phyloP scores from a whole-genome alignment of 1,140 invertebrate species.

The Magallana angulata region DNA sequence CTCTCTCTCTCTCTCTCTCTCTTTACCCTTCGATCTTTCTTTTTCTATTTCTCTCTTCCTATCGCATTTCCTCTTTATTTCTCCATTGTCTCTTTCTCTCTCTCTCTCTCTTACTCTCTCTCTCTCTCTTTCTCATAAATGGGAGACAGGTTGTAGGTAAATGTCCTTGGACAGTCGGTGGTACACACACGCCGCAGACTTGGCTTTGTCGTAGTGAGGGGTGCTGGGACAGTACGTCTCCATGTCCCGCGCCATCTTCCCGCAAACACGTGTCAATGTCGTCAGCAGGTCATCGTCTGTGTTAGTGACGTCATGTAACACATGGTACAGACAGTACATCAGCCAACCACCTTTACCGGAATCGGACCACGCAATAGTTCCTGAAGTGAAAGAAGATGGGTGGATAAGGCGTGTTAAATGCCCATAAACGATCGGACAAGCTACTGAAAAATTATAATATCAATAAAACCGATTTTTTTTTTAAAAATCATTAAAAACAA shows the following conservation, averaged over 20 bases:
- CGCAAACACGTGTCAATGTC: slow-evolving; percentile 41
- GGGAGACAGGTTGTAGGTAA: slow-evolving; percentile 35
- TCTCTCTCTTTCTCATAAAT: slow-evolving; percentile 2
- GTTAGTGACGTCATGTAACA: slow-evolving; percentile 38
- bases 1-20: too few species aligned
- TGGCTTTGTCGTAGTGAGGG: slow-evolving; percentile 34
- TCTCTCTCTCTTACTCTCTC: background rate
- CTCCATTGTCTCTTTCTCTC: background rate
- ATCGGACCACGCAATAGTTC: slow-evolving; percentile 54
- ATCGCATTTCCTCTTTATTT: background rate
- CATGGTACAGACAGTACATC: slow-evolving; percentile 47
- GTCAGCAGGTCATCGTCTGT: slow-evolving; percentile 40
- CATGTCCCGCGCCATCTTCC: slow-evolving; percentile 49
- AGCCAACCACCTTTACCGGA: slow-evolving; percentile 54
- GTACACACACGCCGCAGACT: slow-evolving; percentile 46
- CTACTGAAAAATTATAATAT: too few species aligned
- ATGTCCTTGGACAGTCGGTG: slow-evolving; percentile 50
- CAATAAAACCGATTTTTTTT: too few species aligned
- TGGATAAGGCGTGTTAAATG: too few species aligned
- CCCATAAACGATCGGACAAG: too few species aligned
- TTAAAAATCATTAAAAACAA: too few species aligned
- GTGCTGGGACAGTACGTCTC: slow-evolving; percentile 21
- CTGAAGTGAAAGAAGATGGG: background rate
- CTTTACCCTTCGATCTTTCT: background rate
- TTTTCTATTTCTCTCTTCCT: background rate